Evolutionary conservation across 2,888 invertebrate genomes (phyloP).

Genomic region (Conchocele bisecta): DNA sequence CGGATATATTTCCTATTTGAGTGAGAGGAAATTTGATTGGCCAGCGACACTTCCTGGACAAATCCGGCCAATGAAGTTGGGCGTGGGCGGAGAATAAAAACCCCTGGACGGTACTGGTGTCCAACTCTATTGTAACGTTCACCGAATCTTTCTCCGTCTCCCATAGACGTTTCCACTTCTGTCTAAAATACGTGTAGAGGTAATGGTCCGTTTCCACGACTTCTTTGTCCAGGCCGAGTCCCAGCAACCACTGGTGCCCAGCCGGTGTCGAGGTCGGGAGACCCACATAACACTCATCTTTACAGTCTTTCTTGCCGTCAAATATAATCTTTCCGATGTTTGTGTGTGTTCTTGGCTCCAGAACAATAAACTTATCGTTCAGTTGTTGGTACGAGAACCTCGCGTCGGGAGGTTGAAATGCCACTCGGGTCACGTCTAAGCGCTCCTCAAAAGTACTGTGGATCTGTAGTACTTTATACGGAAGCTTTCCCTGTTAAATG

Average conservation of each 20-base stretch:
- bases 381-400: slow-evolving; percentile 85
- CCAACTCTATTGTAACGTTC: slow-evolving; percentile 89
- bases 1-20: slow-evolving; percentile 88
- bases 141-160: slow-evolving; percentile 81
- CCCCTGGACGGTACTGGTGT: slow-evolving; percentile 88
- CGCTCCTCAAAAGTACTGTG: slow-evolving; percentile 91
- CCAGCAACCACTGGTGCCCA: slow-evolving; percentile 88
- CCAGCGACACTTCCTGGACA: slow-evolving; percentile 79
- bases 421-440: slow-evolving; percentile 89
- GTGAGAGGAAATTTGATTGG: slow-evolving; percentile 88
- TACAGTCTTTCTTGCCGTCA: slow-evolving; percentile 89
- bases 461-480: slow-evolving; percentile 89
- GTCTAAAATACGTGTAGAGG: slow-evolving; percentile 86
- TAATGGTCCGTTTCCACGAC: slow-evolving; percentile 89
- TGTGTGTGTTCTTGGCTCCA: slow-evolving; percentile 70
- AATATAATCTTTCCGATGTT: slow-evolving; percentile 87
- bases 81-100: slow-evolving; percentile 88
- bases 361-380: slow-evolving; percentile 70
- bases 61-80: slow-evolving; percentile 88
- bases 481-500: slow-evolving; percentile 91
- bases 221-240: slow-evolving; percentile 86
- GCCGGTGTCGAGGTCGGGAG: slow-evolving; percentile 87
- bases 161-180: slow-evolving; percentile 84
- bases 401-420: slow-evolving; percentile 86
- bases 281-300: slow-evolving; percentile 90